These are phyloP conservation scores for Meta bourneti DNA, from an alignment of 2,888 invertebrate genomes.

Conservation along the genomic window DNA sequence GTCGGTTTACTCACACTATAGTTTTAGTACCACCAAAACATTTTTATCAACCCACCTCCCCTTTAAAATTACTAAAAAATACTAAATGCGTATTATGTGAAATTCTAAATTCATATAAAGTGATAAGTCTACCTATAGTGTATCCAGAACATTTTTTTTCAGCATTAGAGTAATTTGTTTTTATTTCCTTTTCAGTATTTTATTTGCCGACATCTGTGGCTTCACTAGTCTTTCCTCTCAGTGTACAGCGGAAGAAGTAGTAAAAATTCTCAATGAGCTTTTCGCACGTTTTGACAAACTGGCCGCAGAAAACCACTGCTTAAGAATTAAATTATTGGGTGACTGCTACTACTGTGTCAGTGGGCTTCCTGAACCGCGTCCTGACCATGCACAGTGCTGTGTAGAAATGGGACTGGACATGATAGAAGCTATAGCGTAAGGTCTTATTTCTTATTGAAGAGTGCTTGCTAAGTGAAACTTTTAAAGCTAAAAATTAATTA, in stretches of 20 bases:
- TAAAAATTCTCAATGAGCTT: conserved; percentile 92
- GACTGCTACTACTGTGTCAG: conserved; percentile 92
- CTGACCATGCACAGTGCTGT: conserved; percentile 97
- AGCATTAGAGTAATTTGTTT: no score
- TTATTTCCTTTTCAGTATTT: conserved; percentile 85
- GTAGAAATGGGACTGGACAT: conserved; percentile 99
- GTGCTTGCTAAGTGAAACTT: no score
- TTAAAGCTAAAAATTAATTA: no score
- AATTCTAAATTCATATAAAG: no score
- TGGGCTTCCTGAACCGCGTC: conserved; percentile 94
- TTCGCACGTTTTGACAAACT: conserved; percentile 94
- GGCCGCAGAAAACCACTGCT: conserved; percentile 96
- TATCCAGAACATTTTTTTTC: no score
- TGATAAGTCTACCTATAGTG: no score
- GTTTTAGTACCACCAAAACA: no score
- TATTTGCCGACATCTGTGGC: conserved; percentile 96
- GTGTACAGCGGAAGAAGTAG: conserved; percentile 94
- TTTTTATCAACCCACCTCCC: no score
- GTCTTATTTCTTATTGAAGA: not conserved
- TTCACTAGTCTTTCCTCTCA: conserved; percentile 89
- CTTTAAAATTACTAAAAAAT: no score
- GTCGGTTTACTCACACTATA: no score
- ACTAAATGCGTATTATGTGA: no score
- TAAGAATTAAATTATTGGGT: conserved; percentile 96
- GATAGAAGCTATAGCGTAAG: conserved; percentile 99